Conservation (phyloP, 2,888 invertebrate genomes). For the Polyommatus icarus region DNA sequence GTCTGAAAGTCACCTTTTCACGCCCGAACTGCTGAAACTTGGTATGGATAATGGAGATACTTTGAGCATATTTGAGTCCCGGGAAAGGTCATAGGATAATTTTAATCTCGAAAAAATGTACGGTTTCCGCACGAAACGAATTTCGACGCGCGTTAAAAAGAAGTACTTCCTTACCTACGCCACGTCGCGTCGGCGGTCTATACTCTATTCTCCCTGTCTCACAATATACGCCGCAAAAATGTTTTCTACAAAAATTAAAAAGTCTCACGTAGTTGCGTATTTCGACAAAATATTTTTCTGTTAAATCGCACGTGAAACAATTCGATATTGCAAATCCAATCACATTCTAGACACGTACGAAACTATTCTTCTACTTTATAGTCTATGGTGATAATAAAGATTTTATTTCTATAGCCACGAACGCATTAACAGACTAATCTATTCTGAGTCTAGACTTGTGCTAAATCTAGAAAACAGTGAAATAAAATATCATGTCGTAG, state of each 20-base stretch:
- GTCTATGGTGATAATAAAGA: not conserved
- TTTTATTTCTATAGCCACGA: not conserved
- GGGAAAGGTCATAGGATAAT: too few relatives aligned
- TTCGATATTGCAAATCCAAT: not conserved
- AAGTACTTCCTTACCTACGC: too few relatives aligned
- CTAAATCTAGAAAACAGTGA: not conserved
- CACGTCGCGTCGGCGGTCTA: too few relatives aligned
- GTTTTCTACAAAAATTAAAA: not conserved
- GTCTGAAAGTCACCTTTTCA: too few relatives aligned
- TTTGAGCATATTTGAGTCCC: too few relatives aligned
- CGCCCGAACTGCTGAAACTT: too few relatives aligned
- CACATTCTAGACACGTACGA: constrained; percentile 4
- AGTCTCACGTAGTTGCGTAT: not conserved
- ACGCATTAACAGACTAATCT: not conserved
- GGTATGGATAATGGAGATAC: too few relatives aligned
- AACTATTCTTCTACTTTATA: constrained; percentile 2
- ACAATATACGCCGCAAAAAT: too few relatives aligned
- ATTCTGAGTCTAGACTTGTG: not conserved
- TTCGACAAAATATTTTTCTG: constrained; percentile 3
- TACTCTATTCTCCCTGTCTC: too few relatives aligned
- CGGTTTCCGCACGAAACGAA: too few relatives aligned
- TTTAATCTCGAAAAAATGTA: too few relatives aligned
- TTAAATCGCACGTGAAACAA: not conserved
- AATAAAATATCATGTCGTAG: not conserved
- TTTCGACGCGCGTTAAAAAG: too few relatives aligned